Base-by-base conservation (phyloP, 2,113 vertebrate genomes). In the Psephotus haematonotus region DNA sequence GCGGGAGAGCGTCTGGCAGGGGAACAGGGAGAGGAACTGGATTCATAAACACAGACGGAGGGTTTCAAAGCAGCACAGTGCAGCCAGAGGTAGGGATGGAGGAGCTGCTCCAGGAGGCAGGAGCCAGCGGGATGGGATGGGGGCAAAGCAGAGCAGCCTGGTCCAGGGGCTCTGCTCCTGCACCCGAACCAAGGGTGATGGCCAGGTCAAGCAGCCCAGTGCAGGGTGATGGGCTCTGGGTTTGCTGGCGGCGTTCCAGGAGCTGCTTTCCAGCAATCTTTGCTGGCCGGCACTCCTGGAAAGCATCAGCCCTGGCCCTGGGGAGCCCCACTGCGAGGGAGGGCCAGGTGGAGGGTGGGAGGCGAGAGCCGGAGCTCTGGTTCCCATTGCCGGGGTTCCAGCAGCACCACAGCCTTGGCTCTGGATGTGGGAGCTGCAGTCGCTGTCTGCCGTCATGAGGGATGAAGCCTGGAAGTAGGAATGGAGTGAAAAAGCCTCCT, bases 221-320 rank as follows among this genome's bases (percentile, higher is more conserved):
- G 14, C 20, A 72, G 52, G 31, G 35, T 17, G 17, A 72, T 25
- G 11, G 2, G 49, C 37, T 9, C 1, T 2, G 0, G 79, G 33
- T 81, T 74, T 33, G 43, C 53, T 27, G 76, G 80, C 5, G 0
- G 31, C 67, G 86, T 91, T 52, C 52, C 43, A 25, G 77, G 77
- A 2, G n/a, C 72, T 87, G 96, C 93, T 94, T 95, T 97, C 90
- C 95, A 97, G 85, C 70, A 94, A 93, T 91, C 62, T 70, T 46
- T 1, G 28, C 81, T 87, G 93, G 92, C 88, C 69, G 4, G 55
- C 88, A 3, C 47, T 94, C 95, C 87, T 94, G 93, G 90, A 97
- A 96, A 95, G 92, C 62, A 0, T 2, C 1, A 1, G 57, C 68
- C 67, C 29, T 3, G 1, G 76, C 50, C 82, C 57, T 6, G 0